Evolutionary conservation across 2,888 invertebrate species (phyloP), one percentile per base, ranked within the genome.

Genomic region (Acanthosepion lycidas): DNA sequence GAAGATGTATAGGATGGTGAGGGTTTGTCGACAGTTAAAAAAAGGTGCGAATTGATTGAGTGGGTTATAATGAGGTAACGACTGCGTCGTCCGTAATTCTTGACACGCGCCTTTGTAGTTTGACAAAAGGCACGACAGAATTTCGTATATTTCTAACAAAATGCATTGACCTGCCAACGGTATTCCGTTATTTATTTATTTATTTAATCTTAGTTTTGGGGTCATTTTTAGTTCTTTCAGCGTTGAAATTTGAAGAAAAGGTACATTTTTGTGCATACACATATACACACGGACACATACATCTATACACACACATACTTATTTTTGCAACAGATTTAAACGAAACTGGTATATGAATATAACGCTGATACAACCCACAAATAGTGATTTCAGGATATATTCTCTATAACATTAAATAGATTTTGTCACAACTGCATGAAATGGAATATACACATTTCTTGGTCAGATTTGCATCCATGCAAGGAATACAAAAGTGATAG

Each of bases 161-260:
- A 78, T 78, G n/a, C 78, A 78, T 78, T 78, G n/a, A 78, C 78
- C 78, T 78, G 78, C n/a, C 78, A 78, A 33, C 78, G n/a, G n/a
- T n/a, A 3, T 9, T n/a, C 18, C 33, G 15, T 78, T 78, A 33
- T 78, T 33, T 15, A 12, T 78, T 78, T 78, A 12, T 78, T 78
- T 78, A 33, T 78, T 59, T 59, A 23, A 3, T 23, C 59, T 23
- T 59, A 78, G 12, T 15, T 78, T 33, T n/a, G 23, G n/a, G 15
- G 5, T 78, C n/a, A 33, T 78, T n/a, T 78, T 78, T 78, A 15
- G 78, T 78, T 78, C n/a, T 78, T 78, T 78, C 33, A n/a, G n/a
- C 5, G 33, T 20, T 23, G 23, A 59, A 12, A 78, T 78, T 15
- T n/a, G 12, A 33, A 18, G n/a, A 33, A 78, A 78, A 78, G 78